These are phyloP conservation scores for Ranitomeya imitator DNA, from an alignment of 2,113 vertebrate species.

Conservation along the genomic window DNA sequence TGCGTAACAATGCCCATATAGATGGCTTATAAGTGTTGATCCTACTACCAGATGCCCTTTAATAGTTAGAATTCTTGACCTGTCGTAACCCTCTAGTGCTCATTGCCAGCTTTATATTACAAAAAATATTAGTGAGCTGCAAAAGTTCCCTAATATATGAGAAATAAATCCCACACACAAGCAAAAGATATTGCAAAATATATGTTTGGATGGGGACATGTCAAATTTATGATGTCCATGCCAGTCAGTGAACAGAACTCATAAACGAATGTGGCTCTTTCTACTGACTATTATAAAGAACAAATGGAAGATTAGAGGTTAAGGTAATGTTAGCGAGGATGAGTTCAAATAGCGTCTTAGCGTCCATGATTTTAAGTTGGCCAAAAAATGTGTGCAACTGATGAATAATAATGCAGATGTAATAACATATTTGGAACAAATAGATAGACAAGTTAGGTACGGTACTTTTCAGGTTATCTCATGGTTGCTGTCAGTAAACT, in stretches of 20 bases:
- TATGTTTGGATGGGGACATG: not conserved
- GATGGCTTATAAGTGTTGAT: too few relatives aligned
- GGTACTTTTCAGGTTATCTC: too few relatives aligned
- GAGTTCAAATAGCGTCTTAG: not conserved
- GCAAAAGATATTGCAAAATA: not conserved
- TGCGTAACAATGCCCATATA: too few relatives aligned
- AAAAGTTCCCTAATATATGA: not conserved
- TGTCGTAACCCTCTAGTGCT: not conserved
- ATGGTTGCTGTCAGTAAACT: too few relatives aligned
- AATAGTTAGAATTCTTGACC: not conserved
- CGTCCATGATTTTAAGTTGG: not conserved
- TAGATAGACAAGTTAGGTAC: too few relatives aligned
- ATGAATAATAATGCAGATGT: not conserved
- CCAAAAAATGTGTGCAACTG: not conserved
- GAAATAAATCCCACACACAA: not conserved
- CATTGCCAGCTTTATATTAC: not conserved
- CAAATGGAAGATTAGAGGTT: not conserved
- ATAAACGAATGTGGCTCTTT: not conserved
- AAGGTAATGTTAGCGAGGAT: not conserved
- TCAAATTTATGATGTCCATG: not conserved
- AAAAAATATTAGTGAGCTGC: not conserved
- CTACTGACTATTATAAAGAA: not conserved
- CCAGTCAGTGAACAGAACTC: not conserved
- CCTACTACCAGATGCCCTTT: not conserved
- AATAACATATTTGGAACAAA: too few relatives aligned